Evolutionary conservation across 1,140 invertebrate genomes (phyloP), one percentile per base, ranked within the genome.

Genomic region (Mycetomoellerius zeteki): DNA sequence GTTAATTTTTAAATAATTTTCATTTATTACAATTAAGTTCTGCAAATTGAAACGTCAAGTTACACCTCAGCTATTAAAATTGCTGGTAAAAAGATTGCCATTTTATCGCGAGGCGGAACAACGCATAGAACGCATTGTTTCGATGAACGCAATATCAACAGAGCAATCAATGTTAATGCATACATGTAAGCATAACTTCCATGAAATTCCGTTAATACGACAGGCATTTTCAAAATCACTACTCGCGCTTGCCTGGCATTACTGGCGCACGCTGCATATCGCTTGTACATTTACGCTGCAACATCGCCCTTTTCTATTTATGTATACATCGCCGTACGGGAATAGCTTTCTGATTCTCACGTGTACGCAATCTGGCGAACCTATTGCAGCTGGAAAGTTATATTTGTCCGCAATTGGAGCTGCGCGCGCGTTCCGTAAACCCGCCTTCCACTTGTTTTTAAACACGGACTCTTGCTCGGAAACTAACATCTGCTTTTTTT

Each of bases 321-420:
- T 33, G 69, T 60, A 75, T 24, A 84, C 69, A 75, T 50, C 37
- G 69, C 54, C 54, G 80, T 75, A 84, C 80, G 80, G 69, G 37
- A 84, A 84, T 84, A 84, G 67, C 80, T 60, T 84, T 84, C 80
- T 73, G 80, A 75, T 84, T 75, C n/a, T 84, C 80, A 75, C 80
- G 69, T 84, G 80, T 84, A 84, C 80, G 80, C 80, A 84, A 84
- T 84, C 80, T 84, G 69, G 69, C 37, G 69, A 84, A 75, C 80
- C 80, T 84, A 84, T 84, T 84, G 80, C 80, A 84, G 80, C 54
- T 84, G 80, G 54, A 84, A 75, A 84, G 80, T 75, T 84, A 84
- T 84, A 84, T 84, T 84, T 75, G 80, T 60, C 69, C 69, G 69
- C 69, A 84, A 84, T 84, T 75, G 80, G 69, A 73, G 54, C 69